Percentiles rank a stretch among this genome's conserved stretches.
These are phyloP conservation scores for Diaprepes abbreviatus DNA, from an alignment of 2,888 invertebrate genomes.

Conservation along the genomic window DNA sequence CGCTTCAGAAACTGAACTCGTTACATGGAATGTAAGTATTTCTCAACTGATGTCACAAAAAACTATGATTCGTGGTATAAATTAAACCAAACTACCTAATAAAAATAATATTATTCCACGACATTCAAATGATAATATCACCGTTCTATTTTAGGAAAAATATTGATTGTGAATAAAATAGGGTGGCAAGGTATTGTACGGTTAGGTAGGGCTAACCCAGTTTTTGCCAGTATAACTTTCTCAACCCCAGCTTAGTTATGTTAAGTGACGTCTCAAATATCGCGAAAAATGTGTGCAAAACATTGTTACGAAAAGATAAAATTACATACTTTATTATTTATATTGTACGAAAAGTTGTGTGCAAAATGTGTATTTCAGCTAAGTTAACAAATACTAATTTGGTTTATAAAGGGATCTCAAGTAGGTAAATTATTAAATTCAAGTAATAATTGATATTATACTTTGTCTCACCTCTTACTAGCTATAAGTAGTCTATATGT, in stretches of 20 bases:
- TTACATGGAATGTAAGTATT: too few relatives aligned
- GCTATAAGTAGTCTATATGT: too few relatives aligned
- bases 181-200: slow-evolving; percentile 9
- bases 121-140: background rate
- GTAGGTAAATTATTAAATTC: slow-evolving; percentile 10
- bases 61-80: too few relatives aligned
- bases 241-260: background rate
- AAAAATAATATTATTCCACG: slow-evolving; percentile 1
- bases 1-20: too few relatives aligned
- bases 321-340: background rate
- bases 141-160: slow-evolving; percentile 37
- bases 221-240: slow-evolving; percentile 12
- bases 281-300: background rate
- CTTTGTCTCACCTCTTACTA: too few relatives aligned
- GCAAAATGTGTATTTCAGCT: slow-evolving; percentile 1
- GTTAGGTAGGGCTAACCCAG: slow-evolving; percentile 39
- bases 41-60: too few relatives aligned
- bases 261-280: background rate
- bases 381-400: background rate
- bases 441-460: too few relatives aligned
- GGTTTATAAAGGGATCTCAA: background rate
- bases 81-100: background rate
- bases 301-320: background rate
- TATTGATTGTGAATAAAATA: slow-evolving; percentile 24
- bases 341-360: background rate